Percentiles rank a stretch among this genome's conserved stretches.
Conservation (phyloP, 2,888 invertebrate genomes). For the Muscina levida region DNA sequence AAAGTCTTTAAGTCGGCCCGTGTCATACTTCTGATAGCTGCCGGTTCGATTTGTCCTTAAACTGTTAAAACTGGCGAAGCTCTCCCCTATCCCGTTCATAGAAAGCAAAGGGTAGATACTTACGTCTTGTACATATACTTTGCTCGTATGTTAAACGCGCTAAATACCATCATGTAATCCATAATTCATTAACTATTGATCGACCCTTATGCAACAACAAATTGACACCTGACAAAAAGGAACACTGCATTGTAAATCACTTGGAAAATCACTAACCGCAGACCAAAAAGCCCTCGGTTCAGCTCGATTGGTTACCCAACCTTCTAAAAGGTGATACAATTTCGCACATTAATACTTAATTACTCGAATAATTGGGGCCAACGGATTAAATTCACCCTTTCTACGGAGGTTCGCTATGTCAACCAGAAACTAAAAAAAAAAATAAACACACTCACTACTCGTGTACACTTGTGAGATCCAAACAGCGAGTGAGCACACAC, state of each 20-base stretch:
- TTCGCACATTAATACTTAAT: conserved; percentile 79
- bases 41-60: no score
- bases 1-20: no score
- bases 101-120: no score
- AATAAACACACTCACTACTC: no score
- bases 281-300: not conserved
- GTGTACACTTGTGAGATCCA: conserved; percentile 5
- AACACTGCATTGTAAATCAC: conserved; percentile 68
- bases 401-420: conserved; percentile 42
- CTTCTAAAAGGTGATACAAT: conserved; percentile 76
- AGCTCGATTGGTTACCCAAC: conserved; percentile 57
- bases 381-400: conserved; percentile 74
- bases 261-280: conserved; percentile 75
- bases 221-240: not conserved
- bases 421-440: conserved; percentile 62
- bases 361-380: conserved; percentile 78
- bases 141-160: no score
- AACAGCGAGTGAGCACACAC: not conserved
- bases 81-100: no score
- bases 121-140: no score
- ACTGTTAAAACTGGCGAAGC: no score
- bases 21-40: no score
- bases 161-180: no score
- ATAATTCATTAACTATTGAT: not conserved
- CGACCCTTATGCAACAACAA: not conserved